Base-by-base conservation (phyloP, 2,113 vertebrate species). In the Xenopus laevis region DNA sequence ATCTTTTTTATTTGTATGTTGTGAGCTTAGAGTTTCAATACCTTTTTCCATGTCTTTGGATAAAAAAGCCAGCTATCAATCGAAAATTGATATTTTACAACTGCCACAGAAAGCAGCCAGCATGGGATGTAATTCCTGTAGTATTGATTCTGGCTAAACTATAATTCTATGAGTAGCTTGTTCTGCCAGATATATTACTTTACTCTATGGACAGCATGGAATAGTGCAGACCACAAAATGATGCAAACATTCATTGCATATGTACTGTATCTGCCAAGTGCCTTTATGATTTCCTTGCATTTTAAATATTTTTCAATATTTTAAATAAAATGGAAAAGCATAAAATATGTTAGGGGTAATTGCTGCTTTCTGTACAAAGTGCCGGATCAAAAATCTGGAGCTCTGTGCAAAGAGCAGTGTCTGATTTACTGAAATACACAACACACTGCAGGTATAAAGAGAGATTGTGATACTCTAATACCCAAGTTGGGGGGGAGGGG, bases 111-210 rank as follows among this genome's bases (percentile, higher is more conserved):
- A 50, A 52, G 20, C 46, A 20, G 46, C 27, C n/a, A 67, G 18
- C 46, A 16, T 67, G 65, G 65, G 52, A 67, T 67, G 45, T 67
- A 67, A 67, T 67, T 67, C 65, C 20, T 17, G 21, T 67, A 46
- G 46, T 45, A 67, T 67, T 67, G 65, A 67, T 52, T 67, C 40
- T 27, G 23, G 40, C 50, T 67, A 67, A 50, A 67, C 58, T 60
- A 13, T 60, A 60, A 23, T 60, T 23, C 58, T 13, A 60, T 9
- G 45, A 67, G 17, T 45, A 67, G n/a, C 46, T 52, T 50, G 45
- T 67, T 67, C 46, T 67, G 46, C 20, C 65, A 67, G 46, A 67
- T 67, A 67, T 21, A 52, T 67, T 52, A 20, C 45, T 10, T 52
- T 18, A 52, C 65, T 67, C 46, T 18, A 52, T 65, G 17, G 65